These are phyloP conservation scores for Cotesia vestalis DNA, from an alignment of 1,140 invertebrate species.

Conservation along the genomic window DNA sequence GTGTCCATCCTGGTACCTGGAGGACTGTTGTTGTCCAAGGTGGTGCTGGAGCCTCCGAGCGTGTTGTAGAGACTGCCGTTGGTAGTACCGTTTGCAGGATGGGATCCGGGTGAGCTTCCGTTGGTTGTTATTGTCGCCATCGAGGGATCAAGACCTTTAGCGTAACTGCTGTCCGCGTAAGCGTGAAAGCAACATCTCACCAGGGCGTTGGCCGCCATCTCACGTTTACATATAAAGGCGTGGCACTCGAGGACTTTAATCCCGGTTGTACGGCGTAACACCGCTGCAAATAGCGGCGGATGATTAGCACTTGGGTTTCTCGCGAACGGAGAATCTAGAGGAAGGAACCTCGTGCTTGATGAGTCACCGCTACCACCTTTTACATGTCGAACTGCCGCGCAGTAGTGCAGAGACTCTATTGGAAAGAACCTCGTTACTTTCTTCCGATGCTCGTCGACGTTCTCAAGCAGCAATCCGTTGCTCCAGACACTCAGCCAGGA, in stretches of 20 bases:
- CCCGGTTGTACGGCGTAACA: slow-evolving; percentile 93
- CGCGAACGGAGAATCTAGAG: slow-evolving; percentile 95
- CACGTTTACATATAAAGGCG: slow-evolving; percentile 96
- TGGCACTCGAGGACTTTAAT: slow-evolving; percentile 99
- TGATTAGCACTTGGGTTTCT: slow-evolving; percentile 87
- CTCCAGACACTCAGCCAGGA: slow-evolving; percentile 98
- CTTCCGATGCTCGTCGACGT: slow-evolving; percentile 94
- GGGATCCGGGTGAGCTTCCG: slow-evolving; percentile 50
- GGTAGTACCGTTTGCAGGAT: slow-evolving; percentile 50
- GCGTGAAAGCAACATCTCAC: slow-evolving; percentile 95
- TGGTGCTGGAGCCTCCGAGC: slow-evolving; percentile 60
- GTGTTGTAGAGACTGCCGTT: slow-evolving; percentile 61
- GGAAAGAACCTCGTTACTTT: slow-evolving; percentile 97
- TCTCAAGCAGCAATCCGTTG: slow-evolving; percentile 94
- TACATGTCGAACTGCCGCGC: slow-evolving; percentile 92
- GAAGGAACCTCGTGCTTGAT: slow-evolving; percentile 86
- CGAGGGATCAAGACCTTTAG: slow-evolving; percentile 78
- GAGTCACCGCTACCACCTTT: slow-evolving; percentile 70
- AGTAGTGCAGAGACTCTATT: slow-evolving; percentile 96
- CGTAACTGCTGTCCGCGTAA: slow-evolving; percentile 93
- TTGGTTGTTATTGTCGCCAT: slow-evolving; percentile 49
- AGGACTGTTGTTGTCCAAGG: slow-evolving; percentile 59
- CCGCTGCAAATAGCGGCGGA: slow-evolving; percentile 97
- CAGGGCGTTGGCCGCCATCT: slow-evolving; percentile 92
- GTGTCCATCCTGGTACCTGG: slow-evolving; percentile 67